These are phyloP conservation scores for Gisinianus flammeolus DNA, from an alignment of 2,888 invertebrate genomes.

Conservation along the genomic window DNA sequence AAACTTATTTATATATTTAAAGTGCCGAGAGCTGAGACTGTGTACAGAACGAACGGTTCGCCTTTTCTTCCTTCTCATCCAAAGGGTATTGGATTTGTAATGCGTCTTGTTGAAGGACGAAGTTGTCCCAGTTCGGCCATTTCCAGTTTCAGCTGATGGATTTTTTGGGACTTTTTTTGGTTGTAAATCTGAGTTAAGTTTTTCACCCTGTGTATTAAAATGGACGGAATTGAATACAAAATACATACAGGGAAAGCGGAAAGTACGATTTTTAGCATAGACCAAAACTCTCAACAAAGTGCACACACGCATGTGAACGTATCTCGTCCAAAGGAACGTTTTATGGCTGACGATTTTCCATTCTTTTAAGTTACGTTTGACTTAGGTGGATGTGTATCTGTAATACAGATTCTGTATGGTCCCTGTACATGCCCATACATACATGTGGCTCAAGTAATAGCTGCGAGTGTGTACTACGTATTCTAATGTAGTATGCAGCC, in stretches of 20 bases:
- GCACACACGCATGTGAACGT: too few species aligned
- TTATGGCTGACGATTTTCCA: conserved; percentile 11
- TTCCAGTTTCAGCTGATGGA: conserved; percentile 9
- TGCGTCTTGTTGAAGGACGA: conserved; percentile 18
- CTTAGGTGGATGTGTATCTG: background rate
- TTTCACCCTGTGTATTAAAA: too few species aligned
- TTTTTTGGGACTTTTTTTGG: conserved; percentile 11
- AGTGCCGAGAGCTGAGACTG: conserved; percentile 7
- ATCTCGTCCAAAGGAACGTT: background rate
- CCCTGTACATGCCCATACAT: too few species aligned
- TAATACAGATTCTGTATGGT: too few species aligned
- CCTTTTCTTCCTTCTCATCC: too few species aligned
- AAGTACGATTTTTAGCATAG: background rate
- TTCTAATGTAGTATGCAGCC: too few species aligned
- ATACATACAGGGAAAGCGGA: background rate
- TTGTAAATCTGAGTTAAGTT: conserved; percentile 4
- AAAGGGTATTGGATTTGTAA: conserved; percentile 3
- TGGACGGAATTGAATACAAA: too few species aligned
- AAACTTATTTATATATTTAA: conserved; percentile 26
- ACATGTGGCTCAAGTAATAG: too few species aligned
- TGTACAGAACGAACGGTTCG: too few species aligned
- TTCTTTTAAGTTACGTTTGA: background rate
- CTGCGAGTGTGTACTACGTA: too few species aligned
- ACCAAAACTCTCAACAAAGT: background rate
- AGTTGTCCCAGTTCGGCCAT: conserved; percentile 24